Evolutionary conservation across 2,113 vertebrate species (phyloP).

Genomic region (Pleuronectes platessa): DNA sequence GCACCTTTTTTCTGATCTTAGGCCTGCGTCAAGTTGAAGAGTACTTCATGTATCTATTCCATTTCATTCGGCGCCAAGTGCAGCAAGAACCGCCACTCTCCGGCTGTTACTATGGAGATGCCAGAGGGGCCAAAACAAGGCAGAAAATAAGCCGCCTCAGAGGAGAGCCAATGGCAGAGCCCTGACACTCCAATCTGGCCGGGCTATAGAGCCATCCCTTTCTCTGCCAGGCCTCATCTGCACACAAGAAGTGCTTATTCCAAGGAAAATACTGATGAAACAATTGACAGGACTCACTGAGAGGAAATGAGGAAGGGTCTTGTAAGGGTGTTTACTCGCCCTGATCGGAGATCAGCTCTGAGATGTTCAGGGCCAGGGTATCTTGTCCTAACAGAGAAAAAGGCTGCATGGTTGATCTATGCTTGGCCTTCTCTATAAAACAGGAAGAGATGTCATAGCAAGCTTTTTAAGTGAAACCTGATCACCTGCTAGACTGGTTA

Average conservation of each 20-base stretch:
- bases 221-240: conserved; percentile 30
- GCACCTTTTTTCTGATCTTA: conserved; percentile 8
- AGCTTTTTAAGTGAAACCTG: conserved; percentile 5
- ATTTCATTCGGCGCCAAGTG: conserved; percentile 23
- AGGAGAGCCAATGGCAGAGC: conserved; percentile 61
- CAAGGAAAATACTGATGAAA: conserved; percentile 53
- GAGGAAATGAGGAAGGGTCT: conserved; percentile 11
- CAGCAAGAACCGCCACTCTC: conserved; percentile 55
- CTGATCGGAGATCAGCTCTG: conserved; percentile 4
- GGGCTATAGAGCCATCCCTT: too few species aligned
- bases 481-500: neutral
- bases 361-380: neutral
- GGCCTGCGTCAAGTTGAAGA: conserved; percentile 29
- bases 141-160: conserved; percentile 64
- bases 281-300: conserved; percentile 3
- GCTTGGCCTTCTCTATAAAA: conserved; percentile 5
- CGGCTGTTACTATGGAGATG: conserved; percentile 79
- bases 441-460: neutral
- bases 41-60: conserved; percentile 28
- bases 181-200: conserved; percentile 56
- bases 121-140: conserved; percentile 65
- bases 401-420: conserved; percentile 9
- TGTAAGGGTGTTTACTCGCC: conserved; percentile 5
- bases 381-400: neutral
- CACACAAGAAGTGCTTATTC: conserved; percentile 31